Evolutionary conservation across 2,888 invertebrate species (phyloP), one percentile per base, ranked within the genome.

Genomic region (Platycheirus albimanus): DNA sequence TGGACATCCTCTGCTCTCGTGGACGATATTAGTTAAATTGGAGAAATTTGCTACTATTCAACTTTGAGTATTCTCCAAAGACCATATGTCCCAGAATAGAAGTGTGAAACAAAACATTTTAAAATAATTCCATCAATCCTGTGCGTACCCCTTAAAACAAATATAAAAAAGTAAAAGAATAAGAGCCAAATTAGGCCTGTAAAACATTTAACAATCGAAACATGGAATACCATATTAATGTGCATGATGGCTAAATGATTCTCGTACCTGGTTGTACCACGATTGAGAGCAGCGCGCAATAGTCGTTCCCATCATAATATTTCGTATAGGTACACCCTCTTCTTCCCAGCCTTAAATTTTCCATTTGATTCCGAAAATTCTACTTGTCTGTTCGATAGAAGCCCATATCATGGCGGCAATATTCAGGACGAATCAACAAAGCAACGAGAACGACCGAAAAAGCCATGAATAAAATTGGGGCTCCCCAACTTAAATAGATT

Each of bases 401-500:
- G 51, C 28, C 63, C 72, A 66, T 72, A 51, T 63, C 51, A 28
- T 52, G 24, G 33, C 15, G 49, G 49, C 28, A 58, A 45, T 45
- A 66, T 74, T 66, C 69, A 70, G 74, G 63, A 70, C 69, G 66
- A 75, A 74, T 79, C 71, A 66, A 77, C 47, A 56, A 45, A 49
- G 15, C 47, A 38, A 63, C 20, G 36, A 8, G 28, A 58, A 43
- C 54, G 30, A 72, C 17, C 54, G 8, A 47, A 56, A 70, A 69
- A 54, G 58, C 49, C 51, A 61, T 67, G 70, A 75, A 66, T 52
- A 70, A 79, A 74, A 70, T 70, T 71, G 76, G 81, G 71, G 58
- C 70, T n/a, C 30, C 15, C 52, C 66, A 83, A 83, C 78, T 74
- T 83, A 78, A 83, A 83, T 83, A 83, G 83, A 83, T 78, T 83